Conservation (phyloP, 2,888 invertebrate genomes). For the Pandemis heparana region DNA sequence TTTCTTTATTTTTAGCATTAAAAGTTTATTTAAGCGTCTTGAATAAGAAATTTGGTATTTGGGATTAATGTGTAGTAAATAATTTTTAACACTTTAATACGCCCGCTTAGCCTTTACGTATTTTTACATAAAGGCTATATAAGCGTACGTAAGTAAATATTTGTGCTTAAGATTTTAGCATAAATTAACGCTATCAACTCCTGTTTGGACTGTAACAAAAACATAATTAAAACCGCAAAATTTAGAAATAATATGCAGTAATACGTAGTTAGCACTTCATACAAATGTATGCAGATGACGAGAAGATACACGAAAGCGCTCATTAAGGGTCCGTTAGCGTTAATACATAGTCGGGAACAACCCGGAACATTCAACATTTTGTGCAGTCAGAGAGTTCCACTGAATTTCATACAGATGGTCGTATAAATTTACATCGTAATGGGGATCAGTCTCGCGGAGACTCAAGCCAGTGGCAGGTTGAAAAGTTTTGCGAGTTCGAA, state of each 20-base stretch:
- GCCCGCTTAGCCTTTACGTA: too few species aligned
- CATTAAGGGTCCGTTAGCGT: conserved; percentile 51
- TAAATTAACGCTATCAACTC: too few species aligned
- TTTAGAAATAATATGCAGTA: neutral
- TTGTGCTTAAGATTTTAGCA: neutral
- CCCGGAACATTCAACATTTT: conserved; percentile 21
- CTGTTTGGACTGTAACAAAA: too few species aligned
- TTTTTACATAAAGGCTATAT: too few species aligned
- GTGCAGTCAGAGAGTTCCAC: conserved; percentile 47
- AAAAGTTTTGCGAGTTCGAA: neutral
- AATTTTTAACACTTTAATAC: too few species aligned
- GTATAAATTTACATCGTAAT: conserved; percentile 65
- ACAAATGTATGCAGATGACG: conserved; percentile 23
- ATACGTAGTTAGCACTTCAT: neutral
- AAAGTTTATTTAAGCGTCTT: neutral
- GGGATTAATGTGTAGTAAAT: neutral
- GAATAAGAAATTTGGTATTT: neutral
- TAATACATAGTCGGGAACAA: conserved; percentile 49
- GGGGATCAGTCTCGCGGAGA: conserved; percentile 43
- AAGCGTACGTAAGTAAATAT: too few species aligned
- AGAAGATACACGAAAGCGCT: conserved; percentile 48
- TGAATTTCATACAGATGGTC: conserved; percentile 55
- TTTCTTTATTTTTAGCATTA: conserved; percentile 2
- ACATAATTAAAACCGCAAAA: too few species aligned
- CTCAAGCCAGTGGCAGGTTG: conserved; percentile 1